Percentiles rank a stretch among this genome's conserved stretches.
These are phyloP conservation scores for Piaya cayana DNA, from an alignment of 2,113 vertebrate species.

Conservation along the genomic window DNA sequence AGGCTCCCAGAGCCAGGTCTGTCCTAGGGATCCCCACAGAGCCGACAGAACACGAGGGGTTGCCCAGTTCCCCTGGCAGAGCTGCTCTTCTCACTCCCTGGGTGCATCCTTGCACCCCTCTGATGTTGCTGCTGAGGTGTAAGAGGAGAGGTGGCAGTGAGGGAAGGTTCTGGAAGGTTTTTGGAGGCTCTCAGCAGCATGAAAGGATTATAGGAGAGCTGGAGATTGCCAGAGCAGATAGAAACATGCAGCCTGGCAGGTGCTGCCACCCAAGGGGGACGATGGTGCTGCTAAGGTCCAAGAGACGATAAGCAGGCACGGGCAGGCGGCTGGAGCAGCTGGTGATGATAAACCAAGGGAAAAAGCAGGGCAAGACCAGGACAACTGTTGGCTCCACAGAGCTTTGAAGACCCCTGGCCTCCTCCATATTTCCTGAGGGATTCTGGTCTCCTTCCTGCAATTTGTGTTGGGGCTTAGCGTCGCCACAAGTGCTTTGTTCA, in stretches of 20 bases:
- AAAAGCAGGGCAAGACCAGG: background rate
- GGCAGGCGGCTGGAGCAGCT: rapidly evolving
- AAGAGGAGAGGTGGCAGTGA: rapidly evolving
- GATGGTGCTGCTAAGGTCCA: background rate
- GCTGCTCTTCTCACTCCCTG: too few relatives aligned
- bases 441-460: background rate
- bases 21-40: too few relatives aligned
- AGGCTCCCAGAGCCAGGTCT: too few relatives aligned
- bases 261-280: background rate
- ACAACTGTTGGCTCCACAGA: rapidly evolving
- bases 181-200: rapidly evolving
- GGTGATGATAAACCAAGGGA: background rate
- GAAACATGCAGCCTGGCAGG: rapidly evolving
- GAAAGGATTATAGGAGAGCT: background rate
- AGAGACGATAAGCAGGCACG: background rate
- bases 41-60: too few relatives aligned
- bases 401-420: rapidly evolving
- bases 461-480: background rate
- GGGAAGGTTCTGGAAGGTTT: slow-evolving; percentile 32
- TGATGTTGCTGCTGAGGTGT: background rate
- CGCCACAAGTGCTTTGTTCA: rapidly evolving
- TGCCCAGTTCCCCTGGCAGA: too few relatives aligned
- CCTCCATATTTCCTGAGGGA: background rate
- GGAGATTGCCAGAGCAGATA: background rate
- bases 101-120: too few relatives aligned